Evolutionary conservation across 2,797 vertebrate genomes (phyloP).

Genomic region (Mus spretus): DNA sequence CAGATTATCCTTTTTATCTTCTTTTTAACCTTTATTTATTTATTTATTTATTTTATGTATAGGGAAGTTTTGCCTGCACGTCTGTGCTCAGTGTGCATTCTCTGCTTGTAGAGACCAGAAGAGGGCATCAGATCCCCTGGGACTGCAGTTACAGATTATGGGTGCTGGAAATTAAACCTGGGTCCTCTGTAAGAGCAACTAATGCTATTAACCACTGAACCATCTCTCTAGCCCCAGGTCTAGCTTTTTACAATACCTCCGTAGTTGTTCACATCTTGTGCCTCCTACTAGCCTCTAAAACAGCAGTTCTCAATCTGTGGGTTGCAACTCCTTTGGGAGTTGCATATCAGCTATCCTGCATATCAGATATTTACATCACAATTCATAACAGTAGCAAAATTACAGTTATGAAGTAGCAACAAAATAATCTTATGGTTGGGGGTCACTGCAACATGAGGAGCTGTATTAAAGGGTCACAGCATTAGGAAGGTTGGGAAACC

Average conservation of each 20-base stretch:
- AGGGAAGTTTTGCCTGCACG: background rate
- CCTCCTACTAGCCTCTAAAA: constrained; percentile 4
- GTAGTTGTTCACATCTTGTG: constrained; percentile 9
- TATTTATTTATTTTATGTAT: background rate
- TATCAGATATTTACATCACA: background rate
- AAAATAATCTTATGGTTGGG: background rate
- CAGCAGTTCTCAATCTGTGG: background rate
- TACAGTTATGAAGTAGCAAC: background rate
- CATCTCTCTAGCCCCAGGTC: background rate
- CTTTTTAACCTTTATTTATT: background rate
- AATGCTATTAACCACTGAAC: background rate
- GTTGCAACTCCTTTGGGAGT: background rate
- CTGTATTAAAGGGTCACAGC: background rate
- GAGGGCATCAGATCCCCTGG: background rate
- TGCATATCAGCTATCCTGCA: background rate
- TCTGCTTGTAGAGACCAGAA: background rate
- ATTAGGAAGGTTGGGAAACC: background rate
- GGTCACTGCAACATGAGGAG: background rate
- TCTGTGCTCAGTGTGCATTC: background rate
- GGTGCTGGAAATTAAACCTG: background rate
- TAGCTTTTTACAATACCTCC: background rate
- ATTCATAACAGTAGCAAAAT: background rate
- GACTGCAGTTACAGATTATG: background rate
- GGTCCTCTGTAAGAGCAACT: background rate
- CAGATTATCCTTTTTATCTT: constrained; percentile 11